Evolutionary conservation across 1,140 invertebrate genomes (phyloP), one percentile per base, ranked within the genome.

Genomic region (Drosophila jambulina): DNA sequence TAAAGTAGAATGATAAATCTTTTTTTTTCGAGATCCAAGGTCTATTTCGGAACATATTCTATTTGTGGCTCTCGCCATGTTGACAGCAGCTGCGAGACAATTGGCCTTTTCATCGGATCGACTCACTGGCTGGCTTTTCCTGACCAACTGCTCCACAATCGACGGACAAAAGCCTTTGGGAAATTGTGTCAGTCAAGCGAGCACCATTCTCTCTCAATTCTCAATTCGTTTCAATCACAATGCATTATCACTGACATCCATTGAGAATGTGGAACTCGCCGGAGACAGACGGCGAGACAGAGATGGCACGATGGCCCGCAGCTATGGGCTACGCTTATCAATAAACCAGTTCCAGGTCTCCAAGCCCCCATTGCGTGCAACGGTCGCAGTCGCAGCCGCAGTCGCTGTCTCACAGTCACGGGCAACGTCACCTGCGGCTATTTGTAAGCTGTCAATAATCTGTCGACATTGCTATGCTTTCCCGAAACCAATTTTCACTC

Each of bases 361-460:
- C 23, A 12, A 65, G 49, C 56, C 67, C 46, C 29, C 58, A 69
- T 78, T 56, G 76, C 76, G 76, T 78, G 76, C 75, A 78, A 29
- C 59, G 34, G 45, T 36, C 65, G 34, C 42, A 46, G 49, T 43
- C 62, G 25, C 45, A 64, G 27, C 53, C 48, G 19, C 46, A 36
- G 46, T 9, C 67, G 36, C 36, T n/a, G 34, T 36, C 34, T 43
- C 38, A 56, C 36, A 69, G 38, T 27, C 54, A 21, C 46, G 32
- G 69, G 29, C 63, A 49, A 42, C 57, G 25, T 58, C 43, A 51
- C 64, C 56, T 56, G 65, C 63, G 63, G 68, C 80, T 72, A 79
- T 86, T 83, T 86, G 84, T 83, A 57, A 69, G 80, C 75, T 83
- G 83, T 85, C 81, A 85, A 64, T 85, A 77, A 67, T 68, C 76